Evolutionary conservation across 1,140 invertebrate species (phyloP), one percentile per base, ranked within the genome.

Genomic region (Habropoda laboriosa): DNA sequence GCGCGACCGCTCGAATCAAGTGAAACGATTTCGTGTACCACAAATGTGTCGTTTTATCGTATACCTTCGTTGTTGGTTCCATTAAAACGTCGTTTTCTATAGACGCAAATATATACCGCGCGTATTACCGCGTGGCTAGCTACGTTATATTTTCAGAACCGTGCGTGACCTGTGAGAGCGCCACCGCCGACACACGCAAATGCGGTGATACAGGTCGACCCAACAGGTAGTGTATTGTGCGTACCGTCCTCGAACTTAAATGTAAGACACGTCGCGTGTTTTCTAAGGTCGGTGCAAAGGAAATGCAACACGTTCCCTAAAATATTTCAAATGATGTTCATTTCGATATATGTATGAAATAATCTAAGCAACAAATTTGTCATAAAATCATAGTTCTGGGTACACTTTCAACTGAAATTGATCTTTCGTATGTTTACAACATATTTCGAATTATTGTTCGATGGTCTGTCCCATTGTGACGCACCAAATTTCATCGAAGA

Each of bases 221-320:
- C 83, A 86, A 86, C 85, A 86, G 85, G 85, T 86, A 86, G 85
- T 78, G 77, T 83, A 86, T 76, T 68, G 77, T 80, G 81, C 67
- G 74, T 80, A 83, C 77, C 77, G 82, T 80, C 83, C 77, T 85
- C 82, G 77, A 84, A 83, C 71, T 85, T 85, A 76, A 70, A 68
- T 63, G 35, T 61, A 61, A 67, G 60, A 53, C 38, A 63, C 64
- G 64, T 61, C 64, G 58, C 45, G 47, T 24, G 72, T 60, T 68
- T 60, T 53, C 42, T 61, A 60, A 77, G 55, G 32, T 71, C 66
- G 64, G n/a, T n/a, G 63, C 1, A 21, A 78, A 21, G 16, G 38
- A 42, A 71, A 68, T 3, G 40, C 16, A 16, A 47, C 10, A 30
- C 3, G 18, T 32, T 38, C 32, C 3, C 4, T 40, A 1, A 21